These are phyloP conservation scores for Podiceps cristatus DNA, from an alignment of 2,113 vertebrate species.

Conservation along the genomic window DNA sequence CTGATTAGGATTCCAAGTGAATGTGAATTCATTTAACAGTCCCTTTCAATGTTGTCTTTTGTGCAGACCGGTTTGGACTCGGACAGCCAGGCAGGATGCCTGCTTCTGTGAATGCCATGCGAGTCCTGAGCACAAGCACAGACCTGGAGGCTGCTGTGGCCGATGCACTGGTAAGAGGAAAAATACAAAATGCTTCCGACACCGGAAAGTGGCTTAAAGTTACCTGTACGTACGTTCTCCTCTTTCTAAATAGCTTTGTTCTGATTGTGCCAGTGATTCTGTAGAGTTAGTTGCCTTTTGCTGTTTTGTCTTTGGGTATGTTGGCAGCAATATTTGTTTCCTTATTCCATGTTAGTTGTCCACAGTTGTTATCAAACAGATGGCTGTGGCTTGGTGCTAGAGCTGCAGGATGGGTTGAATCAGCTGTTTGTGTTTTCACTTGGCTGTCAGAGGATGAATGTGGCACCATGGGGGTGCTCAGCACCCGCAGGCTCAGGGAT, in stretches of 20 bases:
- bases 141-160: slow-evolving; percentile 97
- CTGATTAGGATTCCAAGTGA: slow-evolving; percentile 56
- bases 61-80: slow-evolving; percentile 92
- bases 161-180: slow-evolving; percentile 92
- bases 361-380: not conserved
- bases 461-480: rapidly evolving
- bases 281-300: slow-evolving; percentile 7
- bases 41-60: slow-evolving; percentile 71
- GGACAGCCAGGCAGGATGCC: slow-evolving; percentile 93
- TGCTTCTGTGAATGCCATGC: slow-evolving; percentile 93
- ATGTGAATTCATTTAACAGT: slow-evolving; percentile 58
- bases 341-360: not conserved
- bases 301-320: not conserved
- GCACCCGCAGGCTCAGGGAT: rapidly evolving
- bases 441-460: not conserved
- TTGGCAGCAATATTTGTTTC: not conserved
- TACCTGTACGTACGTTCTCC: slow-evolving; percentile 50
- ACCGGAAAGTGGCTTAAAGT: slow-evolving; percentile 56
- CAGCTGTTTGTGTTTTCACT: not conserved
- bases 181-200: slow-evolving; percentile 60
- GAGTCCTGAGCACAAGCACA: slow-evolving; percentile 94
- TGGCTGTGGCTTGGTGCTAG: not conserved
- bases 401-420: not conserved
- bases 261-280: not conserved
- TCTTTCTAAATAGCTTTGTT: slow-evolving; percentile 49